phyloP scores from a whole-genome alignment of 2,113 vertebrate species.

The Sceloporus undulatus region DNA sequence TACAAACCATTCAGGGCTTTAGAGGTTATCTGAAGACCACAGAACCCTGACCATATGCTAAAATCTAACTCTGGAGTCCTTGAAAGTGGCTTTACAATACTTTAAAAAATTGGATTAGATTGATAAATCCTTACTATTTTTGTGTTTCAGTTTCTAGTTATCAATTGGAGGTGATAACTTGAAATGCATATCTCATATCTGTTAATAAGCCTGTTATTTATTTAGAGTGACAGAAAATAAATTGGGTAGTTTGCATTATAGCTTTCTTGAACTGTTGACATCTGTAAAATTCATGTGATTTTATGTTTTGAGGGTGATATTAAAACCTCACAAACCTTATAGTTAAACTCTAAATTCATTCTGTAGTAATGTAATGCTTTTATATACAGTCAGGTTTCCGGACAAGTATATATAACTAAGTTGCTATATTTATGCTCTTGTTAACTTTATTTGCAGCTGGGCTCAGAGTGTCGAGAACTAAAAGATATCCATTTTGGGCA shows the following conservation, averaged over 20 bases:
- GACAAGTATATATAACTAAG: not conserved
- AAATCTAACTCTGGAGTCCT: not conserved
- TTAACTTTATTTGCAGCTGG: slow-evolving; percentile 82
- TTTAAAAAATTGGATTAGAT: not conserved
- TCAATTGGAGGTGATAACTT: not conserved
- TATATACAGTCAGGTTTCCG: not conserved
- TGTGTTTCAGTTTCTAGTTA: not conserved
- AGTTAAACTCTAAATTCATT: slow-evolving; percentile 10
- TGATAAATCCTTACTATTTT: not conserved
- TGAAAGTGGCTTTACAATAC: not conserved
- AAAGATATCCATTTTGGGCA: slow-evolving; percentile 97
- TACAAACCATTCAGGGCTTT: not conserved
- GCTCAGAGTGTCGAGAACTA: slow-evolving; percentile 92
- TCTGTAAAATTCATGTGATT: not conserved
- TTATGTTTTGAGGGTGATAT: not conserved
- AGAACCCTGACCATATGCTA: not conserved
- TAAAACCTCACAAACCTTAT: not conserved
- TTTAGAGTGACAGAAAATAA: not conserved
- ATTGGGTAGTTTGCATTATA: not conserved
- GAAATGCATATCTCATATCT: not conserved
- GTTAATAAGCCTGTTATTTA: not conserved
- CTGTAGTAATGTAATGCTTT: not conserved
- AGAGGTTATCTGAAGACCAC: not conserved
- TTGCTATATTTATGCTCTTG: not conserved
- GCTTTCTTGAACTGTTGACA: not conserved